Conservation (phyloP, 2,888 invertebrate genomes). For the Aphodius granarius region DNA sequence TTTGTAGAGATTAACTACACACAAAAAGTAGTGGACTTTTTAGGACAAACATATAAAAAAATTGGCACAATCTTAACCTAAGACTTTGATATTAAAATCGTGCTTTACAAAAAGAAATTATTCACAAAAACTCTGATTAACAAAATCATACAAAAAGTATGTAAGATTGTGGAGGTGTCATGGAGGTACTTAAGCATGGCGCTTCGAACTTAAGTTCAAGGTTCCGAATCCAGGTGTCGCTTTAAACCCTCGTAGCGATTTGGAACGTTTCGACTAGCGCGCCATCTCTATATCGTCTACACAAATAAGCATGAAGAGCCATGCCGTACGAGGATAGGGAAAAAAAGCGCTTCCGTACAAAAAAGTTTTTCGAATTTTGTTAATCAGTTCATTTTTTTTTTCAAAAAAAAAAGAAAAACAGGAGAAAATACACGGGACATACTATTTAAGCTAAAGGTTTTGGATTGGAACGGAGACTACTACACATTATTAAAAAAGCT, state of each 20-base stretch:
- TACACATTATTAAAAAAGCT: not conserved
- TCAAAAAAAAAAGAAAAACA: not conserved
- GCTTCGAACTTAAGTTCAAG: conserved; percentile 48
- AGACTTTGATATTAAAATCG: not conserved
- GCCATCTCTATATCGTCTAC: conserved; percentile 16
- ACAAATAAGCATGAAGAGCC: conserved; percentile 51
- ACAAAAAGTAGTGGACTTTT: conserved; percentile 3
- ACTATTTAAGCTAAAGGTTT: not conserved
- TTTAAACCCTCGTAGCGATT: conserved; percentile 34
- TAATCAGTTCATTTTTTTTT: not conserved
- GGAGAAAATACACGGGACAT: not conserved
- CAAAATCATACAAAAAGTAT: conserved; percentile 41
- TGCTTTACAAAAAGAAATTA: conserved; percentile 35
- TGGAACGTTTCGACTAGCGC: conserved; percentile 39
- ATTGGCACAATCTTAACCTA: not conserved
- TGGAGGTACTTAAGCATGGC: conserved; percentile 48
- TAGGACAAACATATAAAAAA: not conserved
- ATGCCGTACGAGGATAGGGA: conserved; percentile 47
- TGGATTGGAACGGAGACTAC: conserved; percentile 4
- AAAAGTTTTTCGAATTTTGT: conserved; percentile 6
- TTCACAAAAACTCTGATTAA: conserved; percentile 41
- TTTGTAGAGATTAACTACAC: not conserved
- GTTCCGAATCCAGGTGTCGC: conserved; percentile 48
- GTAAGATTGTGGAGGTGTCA: conserved; percentile 16
- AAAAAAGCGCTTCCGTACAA: not conserved